phyloP scores from a whole-genome alignment of 2,888 invertebrate genomes.

The Lycocerus yunnanus region DNA sequence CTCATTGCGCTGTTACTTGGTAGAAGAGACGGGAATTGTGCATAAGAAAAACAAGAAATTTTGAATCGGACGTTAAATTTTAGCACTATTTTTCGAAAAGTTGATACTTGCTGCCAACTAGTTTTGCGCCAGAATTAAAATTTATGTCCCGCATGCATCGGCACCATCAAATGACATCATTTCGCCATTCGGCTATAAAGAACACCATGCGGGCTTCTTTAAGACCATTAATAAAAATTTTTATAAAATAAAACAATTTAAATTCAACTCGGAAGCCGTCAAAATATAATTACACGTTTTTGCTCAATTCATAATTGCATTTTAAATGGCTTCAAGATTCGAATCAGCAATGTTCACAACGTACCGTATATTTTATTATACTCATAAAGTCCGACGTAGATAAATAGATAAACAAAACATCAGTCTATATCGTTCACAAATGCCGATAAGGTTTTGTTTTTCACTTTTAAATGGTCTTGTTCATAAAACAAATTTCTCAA shows the following conservation, averaged over 20 bases:
- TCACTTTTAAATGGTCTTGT: no score
- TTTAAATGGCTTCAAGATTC: neutral
- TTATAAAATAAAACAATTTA: constrained; percentile 16
- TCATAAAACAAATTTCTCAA: no score
- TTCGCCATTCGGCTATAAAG: neutral
- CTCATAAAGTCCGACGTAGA: no score
- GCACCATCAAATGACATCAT: constrained; percentile 15
- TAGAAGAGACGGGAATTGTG: neutral
- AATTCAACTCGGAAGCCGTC: constrained; percentile 6
- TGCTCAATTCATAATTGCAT: neutral
- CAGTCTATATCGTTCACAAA: no score
- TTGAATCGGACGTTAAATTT: neutral
- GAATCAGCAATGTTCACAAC: neutral
- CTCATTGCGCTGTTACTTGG: neutral
- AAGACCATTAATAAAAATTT: neutral
- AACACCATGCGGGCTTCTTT: constrained; percentile 17
- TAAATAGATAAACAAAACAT: no score
- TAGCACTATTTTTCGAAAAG: neutral
- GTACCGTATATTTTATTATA: no score
- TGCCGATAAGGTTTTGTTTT: no score
- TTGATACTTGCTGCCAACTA: constrained; percentile 10
- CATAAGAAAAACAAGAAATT: neutral
- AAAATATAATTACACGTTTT: constrained; percentile 8
- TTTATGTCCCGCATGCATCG: constrained; percentile 17
- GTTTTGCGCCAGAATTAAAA: constrained; percentile 16